Conservation (phyloP, 1,140 invertebrate species). For the Aporrectodea caliginosa region DNA sequence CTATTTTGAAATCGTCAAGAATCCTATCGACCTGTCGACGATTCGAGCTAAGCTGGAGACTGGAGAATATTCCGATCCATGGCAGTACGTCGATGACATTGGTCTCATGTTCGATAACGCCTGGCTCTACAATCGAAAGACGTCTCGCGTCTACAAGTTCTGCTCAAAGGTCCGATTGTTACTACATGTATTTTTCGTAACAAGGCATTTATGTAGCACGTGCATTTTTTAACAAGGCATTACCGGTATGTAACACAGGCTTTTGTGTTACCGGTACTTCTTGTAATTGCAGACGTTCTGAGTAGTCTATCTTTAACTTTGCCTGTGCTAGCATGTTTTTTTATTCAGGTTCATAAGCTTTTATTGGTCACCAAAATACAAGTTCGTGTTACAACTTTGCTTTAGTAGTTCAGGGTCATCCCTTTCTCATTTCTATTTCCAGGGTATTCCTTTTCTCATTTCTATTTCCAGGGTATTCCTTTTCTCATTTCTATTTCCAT, state of each 20-base stretch:
- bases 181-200: too few relatives aligned
- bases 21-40: slow-evolving; percentile 95
- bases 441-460: background rate
- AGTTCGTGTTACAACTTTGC: background rate
- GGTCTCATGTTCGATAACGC: slow-evolving; percentile 99
- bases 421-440: background rate
- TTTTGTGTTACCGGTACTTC: too few relatives aligned
- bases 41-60: slow-evolving; percentile 89
- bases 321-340: background rate
- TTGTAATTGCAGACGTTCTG: background rate
- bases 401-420: background rate
- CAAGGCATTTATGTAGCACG: too few relatives aligned
- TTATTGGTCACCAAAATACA: too few relatives aligned
- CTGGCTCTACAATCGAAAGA: slow-evolving; percentile 99
- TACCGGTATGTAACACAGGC: too few relatives aligned
- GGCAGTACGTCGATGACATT: slow-evolving; percentile 98
- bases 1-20: slow-evolving; percentile 97
- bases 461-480: background rate
- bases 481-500: background rate
- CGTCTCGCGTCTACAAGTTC: slow-evolving; percentile 85
- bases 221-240: too few relatives aligned
- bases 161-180: slow-evolving; percentile 25
- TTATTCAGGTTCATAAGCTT: too few relatives aligned
- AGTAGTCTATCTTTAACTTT: background rate
- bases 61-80: slow-evolving; percentile 92